Evolutionary conservation across 2,797 vertebrate species (phyloP), one percentile per base, ranked within the genome.

Genomic region (Tadarida brasiliensis): DNA sequence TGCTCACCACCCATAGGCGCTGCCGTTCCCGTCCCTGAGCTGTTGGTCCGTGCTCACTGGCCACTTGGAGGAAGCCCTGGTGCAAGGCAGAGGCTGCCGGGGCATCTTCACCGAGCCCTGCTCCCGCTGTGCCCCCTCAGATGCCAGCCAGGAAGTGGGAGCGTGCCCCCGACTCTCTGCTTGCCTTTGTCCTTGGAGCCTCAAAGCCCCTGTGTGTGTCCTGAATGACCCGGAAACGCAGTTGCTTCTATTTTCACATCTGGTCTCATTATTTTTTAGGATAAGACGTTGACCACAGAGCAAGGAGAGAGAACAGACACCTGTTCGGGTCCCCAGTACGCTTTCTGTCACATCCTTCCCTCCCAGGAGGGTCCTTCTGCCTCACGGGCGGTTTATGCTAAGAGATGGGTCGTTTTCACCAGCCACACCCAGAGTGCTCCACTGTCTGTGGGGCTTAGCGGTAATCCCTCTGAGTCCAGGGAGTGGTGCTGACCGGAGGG

Each of bases 61-160:
- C 20, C 49, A 19, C 26, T 84, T 30, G 26, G 39, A 44, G 39
- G 39, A 44, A 44, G 39, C 39, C 39, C 39, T 44, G n/a, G n/a
- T n/a, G n/a, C n/a, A n/a, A n/a, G 49, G 49, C 49, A 51, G 49
- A 51, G 49, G 6, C 49, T 14, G 2, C 12, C 44, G 10, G 7
- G 2, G 5, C 14, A 9, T 1, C 3, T 2, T n/a, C 12, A 5
- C 4, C 3, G n/a, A 65, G 24, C 39, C 11, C 61, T 85, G 51
- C 2, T 44, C n/a, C 20, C 26, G 11, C 1, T 19, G 20, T 11
- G 1, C 12, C 56, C 26, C 35, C 19, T 92, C 28, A 73, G 30
- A 54, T 63, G 49, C 68, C 39, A 22, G 20, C 35, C 39, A 0
- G 28, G 30, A 19, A 65, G 51, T 0, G n/a, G 35, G n/a, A 59